Percentiles rank a stretch among this genome's conserved stretches.
phyloP scores from a whole-genome alignment of 2,113 vertebrate species.

The Strix uralensis region DNA sequence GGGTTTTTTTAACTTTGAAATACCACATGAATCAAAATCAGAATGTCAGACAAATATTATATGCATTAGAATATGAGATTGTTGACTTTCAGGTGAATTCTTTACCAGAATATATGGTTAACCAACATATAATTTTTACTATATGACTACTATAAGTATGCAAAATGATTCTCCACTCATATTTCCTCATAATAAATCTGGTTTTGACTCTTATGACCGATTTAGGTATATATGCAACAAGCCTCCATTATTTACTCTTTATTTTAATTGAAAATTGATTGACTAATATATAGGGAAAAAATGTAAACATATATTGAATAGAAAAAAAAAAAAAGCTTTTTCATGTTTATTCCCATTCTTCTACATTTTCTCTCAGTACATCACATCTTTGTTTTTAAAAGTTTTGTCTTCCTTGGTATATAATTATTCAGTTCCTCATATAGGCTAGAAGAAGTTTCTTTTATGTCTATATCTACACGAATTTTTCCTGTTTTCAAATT shows the following conservation, averaged over 20 bases:
- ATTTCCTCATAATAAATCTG: neutral
- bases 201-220: neutral
- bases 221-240: neutral
- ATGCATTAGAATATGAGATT: neutral
- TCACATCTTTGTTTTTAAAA: neutral
- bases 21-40: neutral
- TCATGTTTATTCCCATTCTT: neutral
- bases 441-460: rapidly evolving
- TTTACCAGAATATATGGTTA: neutral
- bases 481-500: neutral
- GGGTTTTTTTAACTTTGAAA: neutral
- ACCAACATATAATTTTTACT: neutral
- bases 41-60: neutral
- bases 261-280: neutral
- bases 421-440: neutral
- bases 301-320: neutral
- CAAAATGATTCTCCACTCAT: neutral
- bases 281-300: neutral
- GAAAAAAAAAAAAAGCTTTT: rapidly evolving
- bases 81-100: neutral
- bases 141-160: neutral
- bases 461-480: too few relatives aligned
- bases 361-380: neutral
- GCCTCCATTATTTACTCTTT: neutral
- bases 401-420: neutral